Evolutionary conservation across 1,140 invertebrate species (phyloP).

Genomic region (Phenacoccus solenopsis): DNA sequence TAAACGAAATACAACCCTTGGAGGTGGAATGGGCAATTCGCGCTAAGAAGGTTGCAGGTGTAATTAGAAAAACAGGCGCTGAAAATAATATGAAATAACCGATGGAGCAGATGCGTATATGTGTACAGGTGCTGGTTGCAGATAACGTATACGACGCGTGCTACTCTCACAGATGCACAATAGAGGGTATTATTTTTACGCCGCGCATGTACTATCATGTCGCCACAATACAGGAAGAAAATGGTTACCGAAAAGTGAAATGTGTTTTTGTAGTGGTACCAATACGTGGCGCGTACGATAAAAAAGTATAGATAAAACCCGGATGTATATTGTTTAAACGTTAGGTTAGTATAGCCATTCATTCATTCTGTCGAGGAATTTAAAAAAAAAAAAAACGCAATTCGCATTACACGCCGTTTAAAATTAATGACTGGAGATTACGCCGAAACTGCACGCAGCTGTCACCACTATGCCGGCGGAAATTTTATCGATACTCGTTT

Average conservation of each 20-base stretch:
- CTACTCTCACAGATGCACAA: neutral
- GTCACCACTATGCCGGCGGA: neutral
- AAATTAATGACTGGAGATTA: neutral
- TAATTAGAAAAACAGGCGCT: neutral
- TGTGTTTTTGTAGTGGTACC: neutral
- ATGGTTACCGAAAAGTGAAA: neutral
- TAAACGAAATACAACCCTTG: too few species aligned
- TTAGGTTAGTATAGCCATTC: neutral
- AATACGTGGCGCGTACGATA: neutral
- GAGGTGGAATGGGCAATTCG: neutral
- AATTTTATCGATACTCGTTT: too few species aligned
- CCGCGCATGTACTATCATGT: neutral
- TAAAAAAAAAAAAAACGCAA: too few species aligned
- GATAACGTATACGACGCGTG: conserved; percentile 1
- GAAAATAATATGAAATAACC: neutral
- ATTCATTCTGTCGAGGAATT: too few species aligned
- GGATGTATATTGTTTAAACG: neutral
- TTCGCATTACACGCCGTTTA: neutral
- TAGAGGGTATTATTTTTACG: conserved; percentile 3
- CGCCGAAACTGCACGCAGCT: too few species aligned
- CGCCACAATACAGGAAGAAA: neutral
- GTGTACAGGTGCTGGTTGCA: neutral
- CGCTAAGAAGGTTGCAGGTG: neutral
- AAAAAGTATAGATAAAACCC: neutral
- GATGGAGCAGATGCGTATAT: neutral